These are phyloP conservation scores for Chrysodeixis includens DNA, from an alignment of 2,888 invertebrate genomes.

Conservation along the genomic window DNA sequence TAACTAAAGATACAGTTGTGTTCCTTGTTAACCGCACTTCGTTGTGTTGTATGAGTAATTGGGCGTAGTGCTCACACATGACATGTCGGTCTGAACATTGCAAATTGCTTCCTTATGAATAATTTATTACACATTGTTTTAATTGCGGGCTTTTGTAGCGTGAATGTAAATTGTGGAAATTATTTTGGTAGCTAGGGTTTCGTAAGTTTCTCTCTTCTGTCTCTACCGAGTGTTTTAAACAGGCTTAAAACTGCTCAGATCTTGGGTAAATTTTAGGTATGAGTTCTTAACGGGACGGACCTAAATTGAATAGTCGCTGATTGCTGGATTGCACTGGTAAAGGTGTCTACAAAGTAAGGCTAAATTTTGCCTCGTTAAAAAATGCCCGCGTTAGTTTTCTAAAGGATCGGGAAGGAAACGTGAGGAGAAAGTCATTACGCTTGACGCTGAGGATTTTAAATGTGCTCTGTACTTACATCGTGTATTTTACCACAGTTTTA, in stretches of 20 bases:
- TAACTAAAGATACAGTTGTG: slow-evolving; percentile 51
- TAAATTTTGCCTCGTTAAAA: slow-evolving; percentile 57
- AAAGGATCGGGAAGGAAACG: slow-evolving; percentile 30
- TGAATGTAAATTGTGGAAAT: slow-evolving; percentile 31
- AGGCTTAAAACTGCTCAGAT: slow-evolving; percentile 23
- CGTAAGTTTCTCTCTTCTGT: slow-evolving; percentile 13
- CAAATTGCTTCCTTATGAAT: slow-evolving; percentile 64
- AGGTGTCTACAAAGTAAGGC: slow-evolving; percentile 59
- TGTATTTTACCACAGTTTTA: background rate
- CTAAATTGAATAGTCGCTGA: slow-evolving; percentile 69
- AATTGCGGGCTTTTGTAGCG: slow-evolving; percentile 29
- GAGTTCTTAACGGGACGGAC: slow-evolving; percentile 34
- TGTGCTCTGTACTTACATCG: background rate
- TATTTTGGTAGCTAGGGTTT: slow-evolving; percentile 7
- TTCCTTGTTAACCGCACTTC: slow-evolving; percentile 52
- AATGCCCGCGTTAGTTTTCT: slow-evolving; percentile 40
- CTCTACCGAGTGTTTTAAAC: background rate
- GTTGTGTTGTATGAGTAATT: slow-evolving; percentile 62
- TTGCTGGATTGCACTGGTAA: slow-evolving; percentile 60
- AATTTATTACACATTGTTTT: slow-evolving; percentile 48
- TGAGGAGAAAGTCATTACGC: slow-evolving; percentile 27
- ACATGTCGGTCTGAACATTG: slow-evolving; percentile 57
- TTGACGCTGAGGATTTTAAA: slow-evolving; percentile 11
- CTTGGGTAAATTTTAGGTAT: slow-evolving; percentile 31
- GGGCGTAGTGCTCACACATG: slow-evolving; percentile 59